Conservation (phyloP, 2,797 vertebrate genomes). For the Gymnothorax javanicus region DNA sequence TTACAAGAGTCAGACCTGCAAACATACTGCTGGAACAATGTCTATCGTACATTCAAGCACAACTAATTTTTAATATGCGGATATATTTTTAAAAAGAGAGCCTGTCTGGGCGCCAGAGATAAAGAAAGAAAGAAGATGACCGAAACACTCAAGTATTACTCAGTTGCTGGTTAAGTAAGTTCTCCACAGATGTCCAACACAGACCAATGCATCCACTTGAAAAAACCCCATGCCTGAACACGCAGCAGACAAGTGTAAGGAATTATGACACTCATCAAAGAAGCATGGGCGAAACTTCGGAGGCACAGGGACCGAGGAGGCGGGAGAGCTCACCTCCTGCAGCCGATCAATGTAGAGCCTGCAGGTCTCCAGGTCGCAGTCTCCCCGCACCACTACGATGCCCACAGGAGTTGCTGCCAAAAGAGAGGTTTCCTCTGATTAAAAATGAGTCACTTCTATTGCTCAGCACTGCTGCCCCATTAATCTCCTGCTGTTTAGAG, state of each 20-base stretch:
- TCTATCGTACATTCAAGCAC: background rate
- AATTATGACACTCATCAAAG: background rate
- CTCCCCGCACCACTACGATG: constrained; percentile 93
- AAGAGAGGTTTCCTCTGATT: background rate
- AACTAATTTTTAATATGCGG: background rate
- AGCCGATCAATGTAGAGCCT: constrained; percentile 93
- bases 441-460: background rate
- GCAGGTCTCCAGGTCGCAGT: constrained; percentile 97
- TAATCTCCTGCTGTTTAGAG: background rate
- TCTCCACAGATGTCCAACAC: background rate
- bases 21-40: background rate
- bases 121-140: background rate
- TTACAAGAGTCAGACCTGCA: constrained; percentile 27
- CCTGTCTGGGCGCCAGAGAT: background rate
- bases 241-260: background rate
- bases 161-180: background rate
- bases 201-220: constrained; percentile 3
- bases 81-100: too few species aligned
- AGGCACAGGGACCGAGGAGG: background rate
- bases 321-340: constrained; percentile 81
- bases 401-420: constrained; percentile 89
- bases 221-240: constrained; percentile 27
- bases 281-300: background rate
- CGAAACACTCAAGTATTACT: background rate
- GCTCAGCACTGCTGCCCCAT: background rate